Base-by-base conservation (phyloP, 1,140 invertebrate species). In the Propsilocerus akamusi region DNA sequence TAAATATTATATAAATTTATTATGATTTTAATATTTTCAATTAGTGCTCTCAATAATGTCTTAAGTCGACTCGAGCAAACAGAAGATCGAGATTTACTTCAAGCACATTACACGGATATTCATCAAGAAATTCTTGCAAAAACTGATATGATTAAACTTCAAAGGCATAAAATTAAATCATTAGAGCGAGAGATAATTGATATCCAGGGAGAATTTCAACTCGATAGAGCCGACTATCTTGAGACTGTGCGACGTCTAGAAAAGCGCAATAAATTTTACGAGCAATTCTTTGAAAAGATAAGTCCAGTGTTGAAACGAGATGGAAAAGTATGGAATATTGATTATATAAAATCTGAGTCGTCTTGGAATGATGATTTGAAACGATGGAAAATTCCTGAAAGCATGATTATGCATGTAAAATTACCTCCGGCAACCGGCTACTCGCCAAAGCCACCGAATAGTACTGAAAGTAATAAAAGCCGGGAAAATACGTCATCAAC, bases 171-270 rank as follows among this genome's bases (percentile, higher is more conserved):
- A 66, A 80, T 82, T 28, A 56, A 53, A 54, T 54, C 72, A 22
- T 58, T 84, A 47, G 79, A 86, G 58, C 67, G 75, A 53, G 86
- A 90, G 64, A 80, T 90, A 8, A 62, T 67, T 17, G 86, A 91
- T 66, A 65, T 91, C 2, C 84, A 88, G 55, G 74, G 79, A 32
- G 86, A 91, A 68, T 91, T 91, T 66, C 83, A 91, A 67, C 71
- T 76, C 49, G 86, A 91, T 59, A 64, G 86, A 10, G 77, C 83
- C 3, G 86, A 91, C 60, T 90, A 90, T 59, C 65, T 91, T 37
- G 87, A 91, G 61, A 85, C 86, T 3, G 87, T 91, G 34, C 65
- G 86, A 17, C 73, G 76, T 59, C 81, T 87, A 58, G 80, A 87
- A 46, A 74, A 77, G 56, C 77, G 84, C 55, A 57, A 82, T 4